Conservation (phyloP, 2,888 invertebrate genomes). For the Mamestra brassicae region DNA sequence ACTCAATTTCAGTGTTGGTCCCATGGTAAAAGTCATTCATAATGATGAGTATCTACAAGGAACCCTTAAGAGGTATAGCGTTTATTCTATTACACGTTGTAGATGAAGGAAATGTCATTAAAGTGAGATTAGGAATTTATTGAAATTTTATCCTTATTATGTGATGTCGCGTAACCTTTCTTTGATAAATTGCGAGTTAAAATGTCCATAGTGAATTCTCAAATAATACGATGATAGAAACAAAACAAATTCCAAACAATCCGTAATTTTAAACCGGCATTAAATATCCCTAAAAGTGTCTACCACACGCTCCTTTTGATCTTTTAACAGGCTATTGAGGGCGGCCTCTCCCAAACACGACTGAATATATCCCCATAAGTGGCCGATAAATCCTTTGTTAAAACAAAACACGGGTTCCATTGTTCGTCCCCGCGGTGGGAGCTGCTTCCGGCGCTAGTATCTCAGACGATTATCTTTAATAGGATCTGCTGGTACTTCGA, state of each 20-base stretch:
- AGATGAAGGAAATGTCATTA: background rate
- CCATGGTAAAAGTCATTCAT: too few relatives aligned
- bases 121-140: background rate
- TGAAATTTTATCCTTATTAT: background rate
- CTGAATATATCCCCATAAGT: constrained; percentile 64
- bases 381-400: constrained; percentile 69
- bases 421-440: constrained; percentile 51
- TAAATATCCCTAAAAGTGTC: constrained; percentile 51
- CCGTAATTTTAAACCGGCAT: constrained; percentile 37
- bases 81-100: too few relatives aligned
- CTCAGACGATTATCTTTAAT: constrained; percentile 72
- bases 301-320: constrained; percentile 61
- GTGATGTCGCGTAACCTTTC: background rate
- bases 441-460: constrained; percentile 56
- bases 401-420: constrained; percentile 65
- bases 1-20: too few relatives aligned
- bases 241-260: constrained; percentile 26
- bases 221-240: constrained; percentile 6
- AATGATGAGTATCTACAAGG: too few relatives aligned
- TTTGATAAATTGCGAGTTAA: background rate
- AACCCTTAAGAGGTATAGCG: too few relatives aligned
- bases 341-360: constrained; percentile 47
- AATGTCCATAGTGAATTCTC: background rate
- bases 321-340: constrained; percentile 61
- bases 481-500: constrained; percentile 66